Percentiles rank a stretch among this genome's conserved stretches.
These are phyloP conservation scores for Aldrovandia affinis DNA, from an alignment of 2,797 vertebrate species.

Conservation along the genomic window DNA sequence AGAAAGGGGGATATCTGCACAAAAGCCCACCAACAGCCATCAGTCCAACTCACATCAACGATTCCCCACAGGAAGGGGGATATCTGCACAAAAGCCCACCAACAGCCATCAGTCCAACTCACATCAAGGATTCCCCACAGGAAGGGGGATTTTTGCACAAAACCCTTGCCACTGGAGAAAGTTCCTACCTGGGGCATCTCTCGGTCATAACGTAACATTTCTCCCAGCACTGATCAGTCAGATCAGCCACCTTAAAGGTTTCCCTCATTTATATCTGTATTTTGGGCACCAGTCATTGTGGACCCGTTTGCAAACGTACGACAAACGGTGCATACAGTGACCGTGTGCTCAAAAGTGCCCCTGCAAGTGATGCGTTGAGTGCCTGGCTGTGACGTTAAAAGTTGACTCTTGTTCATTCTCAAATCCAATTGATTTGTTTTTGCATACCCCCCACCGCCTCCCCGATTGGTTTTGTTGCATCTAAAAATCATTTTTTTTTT, in stretches of 20 bases:
- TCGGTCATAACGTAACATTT: not conserved
- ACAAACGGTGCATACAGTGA: too few species aligned
- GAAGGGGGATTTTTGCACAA: constrained; percentile 83
- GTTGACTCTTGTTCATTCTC: too few species aligned
- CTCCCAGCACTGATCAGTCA: not conserved
- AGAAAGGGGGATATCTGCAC: constrained; percentile 89
- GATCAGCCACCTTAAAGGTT: not conserved
- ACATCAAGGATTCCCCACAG: constrained; percentile 58
- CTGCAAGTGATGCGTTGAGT: too few species aligned
- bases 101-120: not conserved
- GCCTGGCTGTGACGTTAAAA: too few species aligned
- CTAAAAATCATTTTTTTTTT: too few species aligned
- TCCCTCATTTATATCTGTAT: too few species aligned
- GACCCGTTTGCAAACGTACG: too few species aligned
- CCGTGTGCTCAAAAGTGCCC: too few species aligned
- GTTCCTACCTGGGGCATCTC: not conserved
- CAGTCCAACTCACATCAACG: not conserved
- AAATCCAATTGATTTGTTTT: too few species aligned
- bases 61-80: constrained; percentile 82
- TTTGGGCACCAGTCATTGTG: too few species aligned
- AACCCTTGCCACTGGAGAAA: not conserved
- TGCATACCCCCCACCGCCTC: too few species aligned
- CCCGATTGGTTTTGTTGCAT: too few species aligned
- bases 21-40: constrained; percentile 20
- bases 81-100: constrained; percentile 73